Conservation (phyloP, 1,140 invertebrate genomes). For the Penaeus indicus region DNA sequence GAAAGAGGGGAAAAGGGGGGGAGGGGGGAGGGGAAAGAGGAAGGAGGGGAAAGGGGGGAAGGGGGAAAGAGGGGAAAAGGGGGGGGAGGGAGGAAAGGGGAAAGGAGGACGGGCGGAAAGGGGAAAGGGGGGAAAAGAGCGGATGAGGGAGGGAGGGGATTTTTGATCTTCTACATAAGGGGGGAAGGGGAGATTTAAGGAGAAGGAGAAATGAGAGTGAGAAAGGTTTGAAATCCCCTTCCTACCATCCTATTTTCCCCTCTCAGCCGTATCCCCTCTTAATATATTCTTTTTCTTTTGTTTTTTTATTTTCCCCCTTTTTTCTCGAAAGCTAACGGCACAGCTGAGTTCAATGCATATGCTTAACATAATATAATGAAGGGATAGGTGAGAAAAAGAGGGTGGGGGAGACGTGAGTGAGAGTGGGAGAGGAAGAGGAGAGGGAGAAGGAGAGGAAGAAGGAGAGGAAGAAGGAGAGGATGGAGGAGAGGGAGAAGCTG, state of each 20-base stretch:
- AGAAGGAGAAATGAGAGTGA: neutral
- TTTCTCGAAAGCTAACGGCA: too few species aligned
- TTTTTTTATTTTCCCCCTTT: too few species aligned
- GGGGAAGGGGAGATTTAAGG: neutral
- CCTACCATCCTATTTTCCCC: too few species aligned
- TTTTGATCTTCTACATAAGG: too few species aligned
- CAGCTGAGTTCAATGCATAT: too few species aligned
- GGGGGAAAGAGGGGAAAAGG: neutral
- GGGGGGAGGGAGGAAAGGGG: neutral
- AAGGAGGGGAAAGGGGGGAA: neutral
- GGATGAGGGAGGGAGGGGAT: neutral
- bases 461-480: neutral
- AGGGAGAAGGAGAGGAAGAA: neutral
- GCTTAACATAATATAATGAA: neutral
- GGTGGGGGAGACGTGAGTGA: neutral
- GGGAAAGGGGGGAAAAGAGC: neutral
- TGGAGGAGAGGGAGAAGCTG: neutral
- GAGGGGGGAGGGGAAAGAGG: neutral
- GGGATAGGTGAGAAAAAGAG: neutral
- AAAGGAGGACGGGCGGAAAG: neutral
- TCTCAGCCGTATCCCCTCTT: too few species aligned
- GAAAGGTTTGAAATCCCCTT: too few species aligned
- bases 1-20: neutral
- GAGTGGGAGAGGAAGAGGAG: constrained; percentile 3
- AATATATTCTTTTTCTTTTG: too few species aligned